These are phyloP conservation scores for Ichneumoninae sp. DNA, from an alignment of 2,888 invertebrate species.

Conservation along the genomic window DNA sequence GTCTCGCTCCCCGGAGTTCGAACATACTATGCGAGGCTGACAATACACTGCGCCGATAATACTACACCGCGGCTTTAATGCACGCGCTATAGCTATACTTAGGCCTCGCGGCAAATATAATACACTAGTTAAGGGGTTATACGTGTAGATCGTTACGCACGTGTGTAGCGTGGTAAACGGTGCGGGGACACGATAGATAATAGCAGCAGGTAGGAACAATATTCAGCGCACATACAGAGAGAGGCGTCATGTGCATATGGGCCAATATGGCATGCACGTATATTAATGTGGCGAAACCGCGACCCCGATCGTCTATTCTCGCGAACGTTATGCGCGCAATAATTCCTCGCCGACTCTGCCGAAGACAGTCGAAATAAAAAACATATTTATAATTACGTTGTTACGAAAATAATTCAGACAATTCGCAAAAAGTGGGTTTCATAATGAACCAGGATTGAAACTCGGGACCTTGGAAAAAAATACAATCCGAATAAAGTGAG, in stretches of 20 bases:
- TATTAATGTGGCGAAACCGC: conserved; percentile 14
- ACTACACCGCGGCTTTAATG: conserved; percentile 4
- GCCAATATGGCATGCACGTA: background rate
- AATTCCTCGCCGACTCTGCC: background rate
- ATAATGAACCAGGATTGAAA: too few species aligned
- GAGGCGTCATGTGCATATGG: background rate
- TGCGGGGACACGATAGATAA: background rate
- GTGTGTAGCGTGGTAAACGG: background rate
- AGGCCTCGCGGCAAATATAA: background rate
- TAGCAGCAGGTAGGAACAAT: background rate
- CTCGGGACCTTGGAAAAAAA: too few species aligned
- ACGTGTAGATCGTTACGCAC: background rate
- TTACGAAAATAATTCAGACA: too few species aligned
- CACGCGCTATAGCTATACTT: background rate
- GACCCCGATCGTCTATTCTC: conserved; percentile 17
- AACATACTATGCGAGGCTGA: background rate
- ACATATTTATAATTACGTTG: background rate
- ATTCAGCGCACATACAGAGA: background rate
- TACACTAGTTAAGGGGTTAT: background rate
- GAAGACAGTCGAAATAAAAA: background rate
- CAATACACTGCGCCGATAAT: conserved; percentile 2
- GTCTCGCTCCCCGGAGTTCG: background rate
- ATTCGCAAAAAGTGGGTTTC: too few species aligned
- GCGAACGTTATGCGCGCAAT: background rate
- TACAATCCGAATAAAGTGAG: too few species aligned